Percentiles rank a stretch among this genome's conserved stretches.
Evolutionary conservation across 2,113 vertebrate genomes (phyloP).

Genomic region (Pseudopodoces humilis): DNA sequence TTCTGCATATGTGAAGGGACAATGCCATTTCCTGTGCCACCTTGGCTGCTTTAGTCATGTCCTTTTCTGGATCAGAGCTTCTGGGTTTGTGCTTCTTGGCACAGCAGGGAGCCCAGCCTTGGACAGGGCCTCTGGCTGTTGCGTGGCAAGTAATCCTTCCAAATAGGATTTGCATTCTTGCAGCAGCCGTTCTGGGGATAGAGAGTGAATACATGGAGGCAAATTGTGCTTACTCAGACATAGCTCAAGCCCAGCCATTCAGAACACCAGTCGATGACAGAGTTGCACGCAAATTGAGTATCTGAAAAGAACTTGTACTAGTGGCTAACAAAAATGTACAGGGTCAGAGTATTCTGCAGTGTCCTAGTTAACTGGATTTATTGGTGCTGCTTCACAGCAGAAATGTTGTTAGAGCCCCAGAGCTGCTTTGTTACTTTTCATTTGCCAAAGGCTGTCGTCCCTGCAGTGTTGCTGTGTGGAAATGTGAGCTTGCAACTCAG

Average conservation of each 20-base stretch:
- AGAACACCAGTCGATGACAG: background rate
- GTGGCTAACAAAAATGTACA: background rate
- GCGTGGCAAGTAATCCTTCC: constrained; percentile 6
- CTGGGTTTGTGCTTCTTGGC: background rate
- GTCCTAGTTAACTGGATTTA: constrained; percentile 33
- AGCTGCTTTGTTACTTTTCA: constrained; percentile 3
- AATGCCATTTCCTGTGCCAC: background rate
- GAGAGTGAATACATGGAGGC: background rate
- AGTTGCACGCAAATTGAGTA: background rate
- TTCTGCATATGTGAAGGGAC: rapidly evolving
- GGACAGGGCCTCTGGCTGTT: background rate
- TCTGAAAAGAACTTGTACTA: background rate
- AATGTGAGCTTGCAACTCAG: background rate
- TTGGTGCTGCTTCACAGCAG: background rate
- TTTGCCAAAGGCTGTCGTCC: background rate
- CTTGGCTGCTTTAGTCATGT: background rate
- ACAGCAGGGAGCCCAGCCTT: background rate
- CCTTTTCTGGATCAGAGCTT: background rate
- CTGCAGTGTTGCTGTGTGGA: background rate
- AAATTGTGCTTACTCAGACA: constrained; percentile 43
- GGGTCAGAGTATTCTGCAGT: background rate
- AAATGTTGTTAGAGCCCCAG: background rate
- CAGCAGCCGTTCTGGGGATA: background rate
- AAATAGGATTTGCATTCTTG: constrained; percentile 35
- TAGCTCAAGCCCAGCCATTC: constrained; percentile 27